Percentiles rank a stretch among this genome's conserved stretches.
These are phyloP conservation scores for Sinella curviseta DNA, from an alignment of 1,140 invertebrate species.

Conservation along the genomic window DNA sequence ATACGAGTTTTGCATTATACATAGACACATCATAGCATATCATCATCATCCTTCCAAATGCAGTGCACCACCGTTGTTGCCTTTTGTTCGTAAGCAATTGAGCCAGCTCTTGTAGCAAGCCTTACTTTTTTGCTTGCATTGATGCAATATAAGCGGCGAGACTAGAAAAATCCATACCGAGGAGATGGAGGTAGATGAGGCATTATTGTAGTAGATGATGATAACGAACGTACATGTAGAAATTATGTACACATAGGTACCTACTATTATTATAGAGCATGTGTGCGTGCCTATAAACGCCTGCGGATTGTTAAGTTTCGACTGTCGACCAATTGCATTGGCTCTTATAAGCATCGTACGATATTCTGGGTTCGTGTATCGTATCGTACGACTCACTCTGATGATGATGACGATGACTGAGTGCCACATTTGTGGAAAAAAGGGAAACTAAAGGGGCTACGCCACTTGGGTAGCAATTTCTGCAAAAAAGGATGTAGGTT, in stretches of 20 bases:
- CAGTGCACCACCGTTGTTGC: no score
- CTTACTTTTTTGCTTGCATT: no score
- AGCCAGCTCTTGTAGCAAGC: no score
- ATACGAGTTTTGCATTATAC: no score
- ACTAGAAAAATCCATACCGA: neutral
- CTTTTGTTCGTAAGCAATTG: no score
- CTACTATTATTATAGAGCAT: no score
- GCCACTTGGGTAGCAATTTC: no score
- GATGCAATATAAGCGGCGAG: neutral
- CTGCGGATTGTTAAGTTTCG: neutral
- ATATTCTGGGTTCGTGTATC: constrained; percentile 2
- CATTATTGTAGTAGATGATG: no score
- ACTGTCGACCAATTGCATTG: neutral
- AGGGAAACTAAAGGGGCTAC: neutral
- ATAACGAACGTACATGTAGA: no score
- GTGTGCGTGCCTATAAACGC: neutral
- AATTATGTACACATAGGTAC: no score
- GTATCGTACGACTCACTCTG: neutral
- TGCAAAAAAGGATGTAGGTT: neutral
- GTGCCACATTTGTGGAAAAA: constrained; percentile 4
- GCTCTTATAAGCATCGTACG: constrained; percentile 3
- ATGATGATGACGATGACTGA: neutral
- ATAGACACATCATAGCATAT: no score
- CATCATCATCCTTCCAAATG: no score
- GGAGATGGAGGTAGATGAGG: neutral